Evolutionary conservation across 2,888 invertebrate genomes (phyloP).

Genomic region (Geotrupes spiniger): DNA sequence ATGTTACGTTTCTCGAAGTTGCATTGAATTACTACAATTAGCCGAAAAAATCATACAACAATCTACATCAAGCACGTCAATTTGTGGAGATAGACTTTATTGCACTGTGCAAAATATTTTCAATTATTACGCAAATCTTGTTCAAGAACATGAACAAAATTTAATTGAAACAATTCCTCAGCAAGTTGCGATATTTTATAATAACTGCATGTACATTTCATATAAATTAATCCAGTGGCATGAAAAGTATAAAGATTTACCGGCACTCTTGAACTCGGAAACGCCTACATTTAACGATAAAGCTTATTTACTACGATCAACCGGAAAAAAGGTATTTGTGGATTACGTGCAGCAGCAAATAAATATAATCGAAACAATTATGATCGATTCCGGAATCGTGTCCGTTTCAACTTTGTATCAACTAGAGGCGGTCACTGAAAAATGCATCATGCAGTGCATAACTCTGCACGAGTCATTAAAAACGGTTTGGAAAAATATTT

Average conservation of each 20-base stretch:
- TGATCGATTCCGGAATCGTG: slow-evolving; percentile 68
- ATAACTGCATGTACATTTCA: slow-evolving; percentile 87
- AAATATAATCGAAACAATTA: slow-evolving; percentile 71
- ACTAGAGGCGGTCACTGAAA: slow-evolving; percentile 62
- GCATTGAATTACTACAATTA: slow-evolving; percentile 62
- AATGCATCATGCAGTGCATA: slow-evolving; percentile 76
- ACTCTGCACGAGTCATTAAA: slow-evolving; percentile 79
- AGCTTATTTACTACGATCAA: slow-evolving; percentile 62
- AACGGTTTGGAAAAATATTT: slow-evolving; percentile 84
- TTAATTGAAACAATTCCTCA: slow-evolving; percentile 82
- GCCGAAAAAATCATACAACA: slow-evolving; percentile 65
- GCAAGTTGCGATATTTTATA: slow-evolving; percentile 82
- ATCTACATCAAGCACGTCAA: slow-evolving; percentile 60
- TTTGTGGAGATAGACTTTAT: slow-evolving; percentile 64
- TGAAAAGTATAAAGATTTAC: slow-evolving; percentile 65
- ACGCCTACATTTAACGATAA: slow-evolving; percentile 67
- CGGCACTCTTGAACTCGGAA: slow-evolving; percentile 46
- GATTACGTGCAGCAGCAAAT: slow-evolving; percentile 74
- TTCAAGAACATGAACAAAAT: slow-evolving; percentile 77
- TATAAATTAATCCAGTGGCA: slow-evolving; percentile 69
- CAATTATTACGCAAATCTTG: slow-evolving; percentile 72
- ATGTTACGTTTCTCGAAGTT: slow-evolving; percentile 61
- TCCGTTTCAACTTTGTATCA: slow-evolving; percentile 52
- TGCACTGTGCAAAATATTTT: slow-evolving; percentile 70
- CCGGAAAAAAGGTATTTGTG: slow-evolving; percentile 69